A percentile compares a stretch with the other conserved stretches of the same genome.
Conservation (phyloP, 1,140 invertebrate species). For the Drosophila lowei region DNA sequence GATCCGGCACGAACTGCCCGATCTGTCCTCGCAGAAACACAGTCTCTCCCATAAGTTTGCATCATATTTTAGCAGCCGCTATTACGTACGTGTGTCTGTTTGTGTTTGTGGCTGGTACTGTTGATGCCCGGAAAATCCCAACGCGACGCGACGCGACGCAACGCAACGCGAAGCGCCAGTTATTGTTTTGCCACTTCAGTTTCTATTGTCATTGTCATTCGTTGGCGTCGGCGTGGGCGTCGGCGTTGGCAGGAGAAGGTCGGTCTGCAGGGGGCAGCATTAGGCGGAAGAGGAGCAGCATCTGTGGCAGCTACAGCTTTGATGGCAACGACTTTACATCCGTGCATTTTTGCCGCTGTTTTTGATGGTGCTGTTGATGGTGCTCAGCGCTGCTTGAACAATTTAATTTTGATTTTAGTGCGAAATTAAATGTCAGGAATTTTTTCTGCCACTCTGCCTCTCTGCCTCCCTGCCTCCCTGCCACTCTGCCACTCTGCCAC, state of each 20-base stretch:
- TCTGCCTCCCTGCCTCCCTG: background rate
- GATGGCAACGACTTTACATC: constrained; percentile 70
- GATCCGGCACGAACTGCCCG: constrained; percentile 19
- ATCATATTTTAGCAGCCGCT: constrained; percentile 43
- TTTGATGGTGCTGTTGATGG: constrained; percentile 23
- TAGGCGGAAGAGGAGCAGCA: constrained; percentile 1
- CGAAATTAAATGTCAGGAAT: constrained; percentile 61
- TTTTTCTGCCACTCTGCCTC: background rate
- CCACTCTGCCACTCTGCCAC: background rate
- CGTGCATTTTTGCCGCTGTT: constrained; percentile 44
- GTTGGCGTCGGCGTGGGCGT: constrained; percentile 28
- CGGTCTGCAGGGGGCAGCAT: background rate
- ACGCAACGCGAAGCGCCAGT: constrained; percentile 67
- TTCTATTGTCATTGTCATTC: constrained; percentile 79
- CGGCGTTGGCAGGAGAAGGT: constrained; percentile 12
- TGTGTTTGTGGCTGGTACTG: constrained; percentile 36
- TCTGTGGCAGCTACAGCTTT: constrained; percentile 43
- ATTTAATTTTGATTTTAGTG: constrained; percentile 80
- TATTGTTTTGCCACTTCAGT: constrained; percentile 81
- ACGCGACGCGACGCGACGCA: constrained; percentile 45
- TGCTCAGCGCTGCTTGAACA: constrained; percentile 53
- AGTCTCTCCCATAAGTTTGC: constrained; percentile 48
- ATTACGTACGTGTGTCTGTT: constrained; percentile 8
- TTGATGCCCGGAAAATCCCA: constrained; percentile 72
- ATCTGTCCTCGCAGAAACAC: constrained; percentile 30